Evolutionary conservation across 2,797 vertebrate species (phyloP).

Genomic region (Crax fasciolata): DNA sequence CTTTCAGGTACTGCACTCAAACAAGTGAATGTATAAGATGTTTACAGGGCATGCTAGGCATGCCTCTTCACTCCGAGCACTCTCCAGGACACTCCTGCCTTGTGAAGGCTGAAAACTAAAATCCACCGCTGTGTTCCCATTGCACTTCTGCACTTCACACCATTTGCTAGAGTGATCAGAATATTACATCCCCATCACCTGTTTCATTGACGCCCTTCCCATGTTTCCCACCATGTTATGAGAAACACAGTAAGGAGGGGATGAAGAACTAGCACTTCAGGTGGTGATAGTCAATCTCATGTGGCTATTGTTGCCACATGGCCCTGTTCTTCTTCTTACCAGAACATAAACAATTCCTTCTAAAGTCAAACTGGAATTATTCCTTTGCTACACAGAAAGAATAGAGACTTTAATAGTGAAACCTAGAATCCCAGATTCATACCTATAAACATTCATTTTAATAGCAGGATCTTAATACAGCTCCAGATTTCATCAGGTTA

Average conservation of each 20-base stretch:
- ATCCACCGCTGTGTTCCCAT: accelerated
- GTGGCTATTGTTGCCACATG: background rate
- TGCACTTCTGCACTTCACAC: background rate
- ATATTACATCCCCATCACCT: background rate
- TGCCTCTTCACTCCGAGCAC: background rate
- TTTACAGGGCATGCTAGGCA: accelerated
- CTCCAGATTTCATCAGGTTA: background rate
- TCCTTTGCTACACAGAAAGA: background rate
- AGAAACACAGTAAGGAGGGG: background rate
- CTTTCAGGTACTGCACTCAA: background rate
- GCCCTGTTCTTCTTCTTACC: background rate
- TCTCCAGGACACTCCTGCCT: background rate
- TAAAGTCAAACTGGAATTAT: background rate
- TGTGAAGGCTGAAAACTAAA: background rate
- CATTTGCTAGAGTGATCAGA: background rate
- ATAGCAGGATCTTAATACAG: background rate
- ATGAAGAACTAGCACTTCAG: background rate
- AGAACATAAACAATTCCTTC: background rate
- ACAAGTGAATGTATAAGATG: background rate
- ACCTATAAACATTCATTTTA: background rate
- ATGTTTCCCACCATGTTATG: background rate
- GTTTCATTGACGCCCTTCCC: background rate
- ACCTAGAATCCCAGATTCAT: background rate
- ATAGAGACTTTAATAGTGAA: background rate
- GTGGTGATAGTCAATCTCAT: background rate